Conservation (phyloP, 2,113 vertebrate species). For the Pluvianellus socialis region DNA sequence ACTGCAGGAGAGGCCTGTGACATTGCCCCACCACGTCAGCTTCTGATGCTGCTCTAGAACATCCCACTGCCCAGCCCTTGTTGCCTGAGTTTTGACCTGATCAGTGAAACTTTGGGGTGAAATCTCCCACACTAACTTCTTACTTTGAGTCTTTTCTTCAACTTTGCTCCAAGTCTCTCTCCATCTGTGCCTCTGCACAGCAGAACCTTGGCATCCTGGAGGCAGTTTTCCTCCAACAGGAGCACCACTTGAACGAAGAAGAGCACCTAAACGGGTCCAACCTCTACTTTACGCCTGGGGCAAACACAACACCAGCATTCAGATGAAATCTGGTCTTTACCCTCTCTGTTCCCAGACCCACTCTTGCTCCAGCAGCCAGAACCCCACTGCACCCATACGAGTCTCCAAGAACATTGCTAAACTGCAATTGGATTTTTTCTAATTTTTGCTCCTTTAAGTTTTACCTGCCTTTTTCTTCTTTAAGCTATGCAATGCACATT, state of each 20-base stretch:
- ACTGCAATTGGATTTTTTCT: background rate
- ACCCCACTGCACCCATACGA: background rate
- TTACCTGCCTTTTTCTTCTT: background rate
- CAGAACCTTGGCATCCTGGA: background rate
- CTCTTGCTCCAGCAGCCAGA: background rate
- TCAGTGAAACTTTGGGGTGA: background rate
- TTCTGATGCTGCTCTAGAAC: background rate
- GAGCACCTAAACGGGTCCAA: background rate
- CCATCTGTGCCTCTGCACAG: too few relatives aligned
- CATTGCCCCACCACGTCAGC: background rate
- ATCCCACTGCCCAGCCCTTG: too few relatives aligned
- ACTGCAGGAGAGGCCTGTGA: background rate
- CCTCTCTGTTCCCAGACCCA: background rate
- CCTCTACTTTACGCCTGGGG: background rate
- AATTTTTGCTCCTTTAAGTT: background rate
- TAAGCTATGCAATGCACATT: background rate
- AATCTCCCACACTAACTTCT: background rate
- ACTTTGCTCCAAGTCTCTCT: background rate
- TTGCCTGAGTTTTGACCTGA: background rate
- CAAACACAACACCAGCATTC: background rate
- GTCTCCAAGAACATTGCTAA: background rate
- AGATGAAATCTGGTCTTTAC: background rate
- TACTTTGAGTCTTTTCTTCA: background rate
- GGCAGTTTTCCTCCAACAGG: background rate
- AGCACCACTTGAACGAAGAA: background rate